Percentiles rank a stretch among this genome's conserved stretches.
phyloP scores from a whole-genome alignment of 2,888 invertebrate genomes.

The Zootermopsis nevadensis region DNA sequence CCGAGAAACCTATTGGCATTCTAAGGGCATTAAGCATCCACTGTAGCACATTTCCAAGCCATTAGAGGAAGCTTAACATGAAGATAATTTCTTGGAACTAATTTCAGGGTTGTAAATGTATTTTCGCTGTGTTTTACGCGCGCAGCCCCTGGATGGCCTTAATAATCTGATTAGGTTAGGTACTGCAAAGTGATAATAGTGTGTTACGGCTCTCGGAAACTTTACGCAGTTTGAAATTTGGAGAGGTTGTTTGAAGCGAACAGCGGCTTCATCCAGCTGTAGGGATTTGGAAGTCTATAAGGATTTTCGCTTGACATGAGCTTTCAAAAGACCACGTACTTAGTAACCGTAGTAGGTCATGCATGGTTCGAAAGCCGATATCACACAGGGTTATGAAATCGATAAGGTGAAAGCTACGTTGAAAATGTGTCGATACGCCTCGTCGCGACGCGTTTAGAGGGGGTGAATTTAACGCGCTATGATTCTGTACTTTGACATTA shows the following conservation, averaged over 20 bases:
- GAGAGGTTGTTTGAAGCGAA: neutral
- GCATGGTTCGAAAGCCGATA: neutral
- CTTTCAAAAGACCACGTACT: neutral
- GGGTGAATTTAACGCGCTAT: no score
- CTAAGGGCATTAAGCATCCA: neutral
- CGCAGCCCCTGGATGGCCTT: neutral
- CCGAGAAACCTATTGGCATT: no score
- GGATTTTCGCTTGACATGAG: neutral
- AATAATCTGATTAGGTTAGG: neutral
- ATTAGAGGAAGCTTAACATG: neutral
- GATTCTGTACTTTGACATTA: no score
- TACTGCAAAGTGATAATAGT: neutral
- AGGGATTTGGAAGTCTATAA: neutral
- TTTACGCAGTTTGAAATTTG: neutral
- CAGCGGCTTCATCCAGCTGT: slow-evolving; percentile 7
- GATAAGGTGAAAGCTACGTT: neutral
- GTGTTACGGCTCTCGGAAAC: neutral
- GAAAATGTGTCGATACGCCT: no score
- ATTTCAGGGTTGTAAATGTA: neutral
- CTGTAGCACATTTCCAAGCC: neutral
- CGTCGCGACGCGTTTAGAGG: no score
- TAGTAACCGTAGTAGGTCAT: neutral
- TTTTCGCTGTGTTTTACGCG: neutral
- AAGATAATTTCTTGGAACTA: slow-evolving; percentile 7
- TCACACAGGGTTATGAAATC: neutral